Conservation (phyloP, 2,797 vertebrate genomes). For the Notamacropus eugenii region DNA sequence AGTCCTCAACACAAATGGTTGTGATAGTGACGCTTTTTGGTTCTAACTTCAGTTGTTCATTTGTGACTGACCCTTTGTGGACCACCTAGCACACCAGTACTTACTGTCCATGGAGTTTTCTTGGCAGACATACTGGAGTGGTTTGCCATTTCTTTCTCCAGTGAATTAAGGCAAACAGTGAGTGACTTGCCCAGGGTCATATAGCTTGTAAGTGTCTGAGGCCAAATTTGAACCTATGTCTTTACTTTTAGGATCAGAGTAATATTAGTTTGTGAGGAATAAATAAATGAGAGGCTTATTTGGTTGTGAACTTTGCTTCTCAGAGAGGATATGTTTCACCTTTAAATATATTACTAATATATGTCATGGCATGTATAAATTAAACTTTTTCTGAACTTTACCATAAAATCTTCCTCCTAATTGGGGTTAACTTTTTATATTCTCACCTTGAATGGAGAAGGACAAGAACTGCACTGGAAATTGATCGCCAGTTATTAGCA, state of each 20-base stretch:
- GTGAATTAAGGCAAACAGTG: not conserved
- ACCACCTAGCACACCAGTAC: not conserved
- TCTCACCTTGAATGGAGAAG: not conserved
- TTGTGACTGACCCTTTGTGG: not conserved
- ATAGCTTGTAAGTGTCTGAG: not conserved
- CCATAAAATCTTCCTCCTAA: constrained; percentile 7
- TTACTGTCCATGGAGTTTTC: not conserved
- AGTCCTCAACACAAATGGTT: not conserved
- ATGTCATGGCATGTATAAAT: constrained; percentile 27
- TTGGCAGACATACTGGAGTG: not conserved
- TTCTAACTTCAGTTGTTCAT: not conserved
- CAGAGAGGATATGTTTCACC: constrained; percentile 1
- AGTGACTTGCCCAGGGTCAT: not conserved
- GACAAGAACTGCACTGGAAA: not conserved
- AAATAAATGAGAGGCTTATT: not conserved
- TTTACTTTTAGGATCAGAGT: constrained; percentile 8
- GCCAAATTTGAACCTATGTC: not conserved
- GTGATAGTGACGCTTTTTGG: not conserved
- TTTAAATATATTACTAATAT: not conserved
- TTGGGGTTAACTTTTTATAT: not conserved
- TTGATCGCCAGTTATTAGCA: not conserved
- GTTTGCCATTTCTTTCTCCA: not conserved
- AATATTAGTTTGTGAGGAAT: constrained; percentile 18
- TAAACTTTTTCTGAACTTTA: constrained; percentile 22
- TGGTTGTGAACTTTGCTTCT: constrained; percentile 34